Evolutionary conservation across 2,113 vertebrate genomes (phyloP).

Genomic region (Anseranas semipalmata): DNA sequence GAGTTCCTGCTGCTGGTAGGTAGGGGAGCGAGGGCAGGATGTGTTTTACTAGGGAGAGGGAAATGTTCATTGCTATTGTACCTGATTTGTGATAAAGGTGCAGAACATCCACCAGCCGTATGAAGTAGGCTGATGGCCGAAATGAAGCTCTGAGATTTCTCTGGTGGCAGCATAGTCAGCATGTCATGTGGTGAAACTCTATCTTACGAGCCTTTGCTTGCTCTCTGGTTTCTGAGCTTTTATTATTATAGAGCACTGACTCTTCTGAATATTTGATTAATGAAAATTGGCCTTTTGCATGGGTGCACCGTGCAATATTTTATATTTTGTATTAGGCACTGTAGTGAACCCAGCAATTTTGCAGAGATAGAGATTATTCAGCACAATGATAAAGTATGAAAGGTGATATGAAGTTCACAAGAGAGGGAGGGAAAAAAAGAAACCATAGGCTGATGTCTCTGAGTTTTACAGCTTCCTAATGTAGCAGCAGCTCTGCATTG

Average conservation of each 20-base stretch:
- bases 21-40: background rate
- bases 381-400: conserved; percentile 13
- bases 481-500: background rate
- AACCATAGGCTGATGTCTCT: background rate
- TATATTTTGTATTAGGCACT: background rate
- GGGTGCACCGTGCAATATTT: conserved; percentile 29
- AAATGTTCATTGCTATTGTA: background rate
- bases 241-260: background rate
- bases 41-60: background rate
- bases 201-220: background rate
- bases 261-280: conserved; percentile 55
- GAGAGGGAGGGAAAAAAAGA: background rate
- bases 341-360: conserved; percentile 20
- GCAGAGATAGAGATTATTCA: conserved; percentile 9
- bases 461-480: background rate
- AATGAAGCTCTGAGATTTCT: background rate
- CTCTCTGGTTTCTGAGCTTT: background rate
- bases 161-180: background rate
- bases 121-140: background rate
- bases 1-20: background rate
- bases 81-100: background rate
- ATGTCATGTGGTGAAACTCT: background rate
- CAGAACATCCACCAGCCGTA: background rate
- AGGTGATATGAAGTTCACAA: conserved; percentile 35
- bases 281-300: conserved; percentile 54